Evolutionary conservation across 2,888 invertebrate species (phyloP).

Genomic region (Amblyjoppa fuscipennis): DNA sequence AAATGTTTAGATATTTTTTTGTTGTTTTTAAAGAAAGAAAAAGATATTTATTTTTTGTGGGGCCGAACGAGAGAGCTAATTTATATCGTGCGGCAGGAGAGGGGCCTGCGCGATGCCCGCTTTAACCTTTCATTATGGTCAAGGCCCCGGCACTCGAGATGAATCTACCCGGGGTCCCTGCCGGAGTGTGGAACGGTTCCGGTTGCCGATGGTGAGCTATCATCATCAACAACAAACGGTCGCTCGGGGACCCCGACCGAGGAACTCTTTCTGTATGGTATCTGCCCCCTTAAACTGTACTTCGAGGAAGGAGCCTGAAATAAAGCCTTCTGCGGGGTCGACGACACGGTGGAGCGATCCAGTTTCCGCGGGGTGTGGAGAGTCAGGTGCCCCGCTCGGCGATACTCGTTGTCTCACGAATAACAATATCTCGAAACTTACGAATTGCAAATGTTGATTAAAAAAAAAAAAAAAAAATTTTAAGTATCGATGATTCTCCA

Average conservation of each 20-base stretch:
- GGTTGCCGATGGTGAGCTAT: constrained; percentile 62
- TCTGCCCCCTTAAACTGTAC: constrained; percentile 29
- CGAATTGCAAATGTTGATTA: not conserved
- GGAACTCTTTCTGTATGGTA: constrained; percentile 50
- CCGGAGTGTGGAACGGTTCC: constrained; percentile 59
- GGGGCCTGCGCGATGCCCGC: constrained; percentile 38
- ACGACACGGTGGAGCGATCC: constrained; percentile 57
- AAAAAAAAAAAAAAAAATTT: not conserved
- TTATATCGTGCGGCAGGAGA: constrained; percentile 56
- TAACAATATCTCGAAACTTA: not conserved
- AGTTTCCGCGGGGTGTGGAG: constrained; percentile 18
- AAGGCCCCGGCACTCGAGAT: constrained; percentile 47
- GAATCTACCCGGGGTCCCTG: constrained; percentile 37
- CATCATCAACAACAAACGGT: constrained; percentile 49
- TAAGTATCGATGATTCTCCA: not conserved
- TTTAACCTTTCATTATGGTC: constrained; percentile 66
- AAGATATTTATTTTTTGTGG: constrained; percentile 15
- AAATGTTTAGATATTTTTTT: not conserved
- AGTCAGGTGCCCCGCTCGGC: not conserved
- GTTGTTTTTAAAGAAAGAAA: not conserved
- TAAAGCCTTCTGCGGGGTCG: constrained; percentile 54
- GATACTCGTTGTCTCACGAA: not conserved
- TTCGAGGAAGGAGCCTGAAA: constrained; percentile 45
- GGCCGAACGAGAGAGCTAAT: constrained; percentile 39
- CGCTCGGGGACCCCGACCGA: constrained; percentile 61